Percentiles rank a stretch among this genome's conserved stretches.
Evolutionary conservation across 2,113 vertebrate genomes (phyloP).

Genomic region (Etheostoma cragini): DNA sequence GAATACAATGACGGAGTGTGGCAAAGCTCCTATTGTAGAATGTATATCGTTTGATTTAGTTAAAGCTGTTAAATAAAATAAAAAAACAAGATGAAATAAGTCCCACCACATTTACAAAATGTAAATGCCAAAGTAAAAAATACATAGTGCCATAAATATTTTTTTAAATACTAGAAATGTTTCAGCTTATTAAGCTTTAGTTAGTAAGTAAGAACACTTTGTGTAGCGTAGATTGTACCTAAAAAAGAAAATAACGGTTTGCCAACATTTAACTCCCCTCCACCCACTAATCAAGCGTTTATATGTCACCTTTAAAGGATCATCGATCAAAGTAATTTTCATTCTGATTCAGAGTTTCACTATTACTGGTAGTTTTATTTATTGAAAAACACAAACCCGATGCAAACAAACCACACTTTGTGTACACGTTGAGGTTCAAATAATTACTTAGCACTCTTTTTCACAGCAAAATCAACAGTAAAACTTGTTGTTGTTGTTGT

Average conservation of each 20-base stretch:
- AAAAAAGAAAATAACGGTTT: slow-evolving; percentile 52
- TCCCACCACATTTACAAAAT: neutral
- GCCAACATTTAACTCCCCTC: slow-evolving; percentile 49
- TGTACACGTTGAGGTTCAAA: neutral
- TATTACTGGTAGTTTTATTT: slow-evolving; percentile 65
- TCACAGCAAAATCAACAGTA: neutral
- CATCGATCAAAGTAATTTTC: slow-evolving; percentile 65
- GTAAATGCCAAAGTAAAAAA: slow-evolving; percentile 6
- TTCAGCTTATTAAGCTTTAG: neutral
- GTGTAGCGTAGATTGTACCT: neutral
- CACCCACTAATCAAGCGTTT: slow-evolving; percentile 54
- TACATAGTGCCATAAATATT: neutral
- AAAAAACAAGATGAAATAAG: neutral
- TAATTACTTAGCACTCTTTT: slow-evolving; percentile 44
- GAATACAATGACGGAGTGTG: neutral
- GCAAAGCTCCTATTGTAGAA: neutral
- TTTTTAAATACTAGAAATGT: neutral
- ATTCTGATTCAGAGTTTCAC: slow-evolving; percentile 75
- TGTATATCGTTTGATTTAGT: neutral
- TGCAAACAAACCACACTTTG: slow-evolving; percentile 30
- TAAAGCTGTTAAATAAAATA: neutral
- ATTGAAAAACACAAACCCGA: slow-evolving; percentile 62
- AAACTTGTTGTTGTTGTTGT: too few relatives aligned
- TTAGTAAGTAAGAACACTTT: neutral
- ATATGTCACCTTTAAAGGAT: slow-evolving; percentile 66